Evolutionary conservation across 2,113 vertebrate genomes (phyloP), one percentile per base, ranked within the genome.

Genomic region (Prunella fulvescens): DNA sequence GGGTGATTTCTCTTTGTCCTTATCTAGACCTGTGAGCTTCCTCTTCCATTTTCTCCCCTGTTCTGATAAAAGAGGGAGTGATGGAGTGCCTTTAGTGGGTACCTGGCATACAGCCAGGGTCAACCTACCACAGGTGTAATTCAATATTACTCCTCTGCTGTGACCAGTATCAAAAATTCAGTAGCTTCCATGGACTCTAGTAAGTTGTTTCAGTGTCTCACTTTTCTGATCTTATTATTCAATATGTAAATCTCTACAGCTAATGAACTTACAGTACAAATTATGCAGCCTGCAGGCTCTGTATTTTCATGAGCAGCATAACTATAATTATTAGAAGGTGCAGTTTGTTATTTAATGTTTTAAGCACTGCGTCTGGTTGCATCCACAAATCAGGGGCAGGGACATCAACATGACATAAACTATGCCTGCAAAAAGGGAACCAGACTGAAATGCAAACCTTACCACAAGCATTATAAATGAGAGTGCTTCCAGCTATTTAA

Each of bases 271-370:
- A 54, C 2, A 54, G 33, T 57, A 80, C 45, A 70, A 94, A 92
- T 95, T 80, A 66, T 58, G 51, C 87, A 77, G 39, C 33, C 56
- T 88, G 35, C 37, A 66, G 29, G 31, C 78, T 58, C 39, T 92
- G 40, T 67, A 74, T 54, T 86, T 95, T 94, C 54, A 77, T 20
- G 8, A 90, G 24, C 62, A 89, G 66, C 39, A 40, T 72, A 92
- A 50, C 58, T 76, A 11, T 45, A 12, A 61, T 91, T 90, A 81
- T 81, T 94, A 91, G 45, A 80, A 92, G 77, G 42, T 88, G 35
- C 48, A 91, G 48, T 71, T 96, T 79, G 31, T 91, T 94, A 81
- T 86, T 92, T 88, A 69, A 71, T 73, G 58, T 81, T 93, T 85
- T 93, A 86, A 88, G 51, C 33, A 56, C 45, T 73, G 33, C 9